phyloP scores from a whole-genome alignment of 1,140 invertebrate species.

The Campoletis sonorensis region DNA sequence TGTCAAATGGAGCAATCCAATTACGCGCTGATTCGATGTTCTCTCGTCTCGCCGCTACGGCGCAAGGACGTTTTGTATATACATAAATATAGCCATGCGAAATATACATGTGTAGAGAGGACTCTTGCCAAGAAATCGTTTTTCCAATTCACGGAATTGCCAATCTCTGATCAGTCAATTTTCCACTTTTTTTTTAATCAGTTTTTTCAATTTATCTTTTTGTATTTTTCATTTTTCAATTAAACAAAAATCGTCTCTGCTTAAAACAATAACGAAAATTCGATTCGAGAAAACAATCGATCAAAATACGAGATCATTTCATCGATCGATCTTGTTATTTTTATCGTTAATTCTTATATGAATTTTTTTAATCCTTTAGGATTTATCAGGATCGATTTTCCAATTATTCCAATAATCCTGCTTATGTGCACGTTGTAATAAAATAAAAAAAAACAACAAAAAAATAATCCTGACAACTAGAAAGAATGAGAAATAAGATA shows the following conservation, averaged over 20 bases:
- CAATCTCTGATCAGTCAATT: neutral
- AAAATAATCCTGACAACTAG: neutral
- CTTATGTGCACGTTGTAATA: neutral
- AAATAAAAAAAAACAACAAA: neutral
- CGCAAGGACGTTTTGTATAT: conserved; percentile 37
- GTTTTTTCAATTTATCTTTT: too few species aligned
- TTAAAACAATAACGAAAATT: neutral
- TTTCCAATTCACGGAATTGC: conserved; percentile 32
- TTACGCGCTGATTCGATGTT: conserved; percentile 69
- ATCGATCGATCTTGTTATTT: neutral
- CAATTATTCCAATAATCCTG: neutral
- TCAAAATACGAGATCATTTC: neutral
- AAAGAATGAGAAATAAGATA: conserved; percentile 6
- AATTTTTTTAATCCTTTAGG: neutral
- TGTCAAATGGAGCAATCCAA: conserved; percentile 71
- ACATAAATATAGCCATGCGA: neutral
- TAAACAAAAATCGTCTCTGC: too few species aligned
- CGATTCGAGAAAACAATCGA: neutral
- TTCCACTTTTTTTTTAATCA: too few species aligned
- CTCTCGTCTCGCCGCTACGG: conserved; percentile 44
- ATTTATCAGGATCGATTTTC: neutral
- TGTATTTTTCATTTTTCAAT: too few species aligned
- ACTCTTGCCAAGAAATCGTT: conserved; percentile 4
- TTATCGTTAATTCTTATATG: neutral
- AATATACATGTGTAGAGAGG: neutral